Evolutionary conservation across 35 echinoderm and acorn worm species (phyloP), one percentile per base, ranked within the genome.

Genomic region (Anneissia japonica): DNA sequence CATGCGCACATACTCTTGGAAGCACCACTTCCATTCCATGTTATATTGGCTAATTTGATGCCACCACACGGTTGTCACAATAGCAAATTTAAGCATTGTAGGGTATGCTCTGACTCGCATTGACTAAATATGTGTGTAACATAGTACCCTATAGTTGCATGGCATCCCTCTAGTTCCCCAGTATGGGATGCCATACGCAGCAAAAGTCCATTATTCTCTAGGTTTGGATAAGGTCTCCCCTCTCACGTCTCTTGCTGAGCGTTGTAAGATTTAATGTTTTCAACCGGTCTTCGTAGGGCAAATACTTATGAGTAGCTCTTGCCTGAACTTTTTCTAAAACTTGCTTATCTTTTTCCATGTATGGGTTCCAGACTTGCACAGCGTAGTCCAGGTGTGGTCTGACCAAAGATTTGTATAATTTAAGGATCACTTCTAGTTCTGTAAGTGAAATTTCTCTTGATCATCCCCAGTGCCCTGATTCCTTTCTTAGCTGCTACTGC

Each of bases 271-370:
- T 38, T n/a, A 81, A 40, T 7, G 0, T 1, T 11, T 38, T 0
- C 31, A 81, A 26, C 19, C 79, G 35, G 0, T 38, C 37, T 39
- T 81, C 79, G 30, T 81, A 81, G 3, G 79, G 14, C 11, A 81
- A 11, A 40, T 39, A 0, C 13, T 39, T 4, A n/a, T n/a, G n/a
- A n/a, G 79, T 81, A 30, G 36, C 32, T 12, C 79, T 3, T 30
- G 35, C 35, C n/a, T 81, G 79, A 35, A 81, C 79, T 81, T 81
- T 81, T 32, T 79, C 32, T 32, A 76, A 28, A 7, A 76, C 6
- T 34, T 32, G 4, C 6, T 34, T 79, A 35, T 79, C 77, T 21
- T 35, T 30, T 9, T 38, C 36, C 37, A 39, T 9, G 0, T 40
- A 32, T 10, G 79, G 79, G 7, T 16, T 38, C 79, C 79, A 81